phyloP scores from a whole-genome alignment of 2,113 vertebrate genomes.

The Sakesphorus luctuosus region DNA sequence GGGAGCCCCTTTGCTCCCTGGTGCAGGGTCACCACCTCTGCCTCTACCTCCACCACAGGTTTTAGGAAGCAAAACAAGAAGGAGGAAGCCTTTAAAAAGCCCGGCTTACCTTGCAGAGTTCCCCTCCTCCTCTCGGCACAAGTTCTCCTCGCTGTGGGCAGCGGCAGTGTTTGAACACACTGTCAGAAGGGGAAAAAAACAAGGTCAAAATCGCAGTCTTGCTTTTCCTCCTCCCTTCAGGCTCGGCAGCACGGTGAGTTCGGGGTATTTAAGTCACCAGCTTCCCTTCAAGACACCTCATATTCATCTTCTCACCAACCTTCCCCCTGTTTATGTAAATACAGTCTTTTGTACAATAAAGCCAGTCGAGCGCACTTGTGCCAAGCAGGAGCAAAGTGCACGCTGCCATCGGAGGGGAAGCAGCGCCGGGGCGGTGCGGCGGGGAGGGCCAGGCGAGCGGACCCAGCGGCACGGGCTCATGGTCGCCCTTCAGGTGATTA shows the following conservation, averaged over 20 bases:
- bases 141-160: background rate
- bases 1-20: background rate
- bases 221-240: background rate
- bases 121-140: constrained; percentile 16
- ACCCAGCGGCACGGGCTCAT: background rate
- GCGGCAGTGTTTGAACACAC: constrained; percentile 2
- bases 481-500: background rate
- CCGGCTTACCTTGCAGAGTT: constrained; percentile 55
- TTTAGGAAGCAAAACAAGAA: background rate
- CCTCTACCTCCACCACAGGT: background rate
- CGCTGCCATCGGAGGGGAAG: background rate
- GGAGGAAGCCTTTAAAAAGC: constrained; percentile 18
- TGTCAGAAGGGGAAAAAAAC: background rate
- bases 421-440: background rate
- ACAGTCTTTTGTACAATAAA: background rate
- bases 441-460: background rate
- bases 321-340: background rate
- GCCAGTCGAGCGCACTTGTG: background rate
- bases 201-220: background rate
- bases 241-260: background rate
- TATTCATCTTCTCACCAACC: background rate
- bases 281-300: background rate
- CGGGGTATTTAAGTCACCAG: background rate
- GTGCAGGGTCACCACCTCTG: background rate
- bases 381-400: constrained; percentile 12